Percentiles rank a stretch among this genome's conserved stretches.
These are phyloP conservation scores for Cerastoderma edule DNA, from an alignment of 2,888 invertebrate genomes.

Conservation along the genomic window DNA sequence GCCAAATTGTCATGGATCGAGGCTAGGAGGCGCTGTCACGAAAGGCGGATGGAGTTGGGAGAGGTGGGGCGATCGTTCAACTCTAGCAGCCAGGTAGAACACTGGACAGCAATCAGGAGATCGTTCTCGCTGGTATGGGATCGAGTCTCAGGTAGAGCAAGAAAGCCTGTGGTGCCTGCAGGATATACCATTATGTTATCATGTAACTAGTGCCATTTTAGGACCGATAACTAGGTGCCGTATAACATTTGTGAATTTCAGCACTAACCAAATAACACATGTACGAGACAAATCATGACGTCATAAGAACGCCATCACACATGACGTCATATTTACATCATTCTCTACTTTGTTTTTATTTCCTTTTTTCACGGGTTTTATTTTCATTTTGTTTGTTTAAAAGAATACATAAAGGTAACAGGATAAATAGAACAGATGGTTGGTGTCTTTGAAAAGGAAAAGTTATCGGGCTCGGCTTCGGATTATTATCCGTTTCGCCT, in stretches of 20 bases:
- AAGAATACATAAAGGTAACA: too few relatives aligned
- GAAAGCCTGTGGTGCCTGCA: too few relatives aligned
- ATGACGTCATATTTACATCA: too few relatives aligned
- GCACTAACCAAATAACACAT: background rate
- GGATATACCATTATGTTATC: background rate
- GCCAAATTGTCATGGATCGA: background rate
- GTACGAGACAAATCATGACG: background rate
- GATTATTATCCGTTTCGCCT: background rate
- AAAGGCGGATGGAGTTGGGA: background rate
- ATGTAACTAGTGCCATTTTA: too few relatives aligned
- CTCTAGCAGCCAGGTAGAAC: background rate
- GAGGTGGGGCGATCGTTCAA: background rate
- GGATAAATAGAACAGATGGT: too few relatives aligned
- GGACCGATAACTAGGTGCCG: too few relatives aligned
- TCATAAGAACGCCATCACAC: too few relatives aligned
- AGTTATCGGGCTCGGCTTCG: background rate
- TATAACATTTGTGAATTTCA: too few relatives aligned
- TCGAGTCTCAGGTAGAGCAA: too few relatives aligned
- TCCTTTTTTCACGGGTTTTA: too few relatives aligned
- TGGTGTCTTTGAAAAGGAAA: background rate
- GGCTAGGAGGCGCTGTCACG: background rate
- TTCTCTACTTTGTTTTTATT: too few relatives aligned
- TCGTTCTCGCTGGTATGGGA: background rate
- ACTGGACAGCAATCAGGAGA: background rate
- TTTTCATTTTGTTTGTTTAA: too few relatives aligned